Evolutionary conservation across 2,797 vertebrate species (phyloP), one percentile per base, ranked within the genome.

Genomic region (Cichlasoma orientale): DNA sequence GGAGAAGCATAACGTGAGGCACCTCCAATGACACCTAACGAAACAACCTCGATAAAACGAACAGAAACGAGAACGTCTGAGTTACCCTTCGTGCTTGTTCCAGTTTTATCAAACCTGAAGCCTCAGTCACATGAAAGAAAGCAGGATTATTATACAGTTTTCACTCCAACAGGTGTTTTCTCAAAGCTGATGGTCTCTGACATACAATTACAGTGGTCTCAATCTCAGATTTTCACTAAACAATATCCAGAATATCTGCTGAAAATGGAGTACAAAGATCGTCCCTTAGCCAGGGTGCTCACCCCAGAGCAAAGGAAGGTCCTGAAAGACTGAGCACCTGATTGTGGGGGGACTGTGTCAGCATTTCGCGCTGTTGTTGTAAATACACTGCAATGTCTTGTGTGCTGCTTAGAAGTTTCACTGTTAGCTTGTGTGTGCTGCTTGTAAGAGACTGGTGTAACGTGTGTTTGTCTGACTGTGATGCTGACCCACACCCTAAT

Each of bases 61-160:
- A 41, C 36, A 63, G 13, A 25, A 63, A 25, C 21, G 18, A 44
- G 13, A 44, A 44, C 14, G 2, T 0, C 21, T 5, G 21, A 27
- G 38, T 0, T 12, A 10, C 19, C 38, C 58, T 9, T 0, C 25
- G 11, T 11, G 9, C 4, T n/a, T 53, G 38, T 7, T 27, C 38
- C 23, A 66, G 38, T 11, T 27, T 38, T 66, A 41, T 47, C 23
- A 27, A 27, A 27, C 23, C 61, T 0, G 4, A 66, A 47, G 61
- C 10, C 2, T 1, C 0, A 41, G 21, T 27, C 21, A 0, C n/a
- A 8, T 19, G 59, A 63, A 44, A 9, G 0, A 63, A 63, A 63
- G 38, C 23, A 27, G 14, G 23, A 41, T 36, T 38, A 38, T 12
- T 38, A 11, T 9, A 10, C 38, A 41, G 11, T 13, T 41, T 41